These are phyloP conservation scores for Trachelus tabidus DNA, from an alignment of 2,888 invertebrate genomes.

Conservation along the genomic window DNA sequence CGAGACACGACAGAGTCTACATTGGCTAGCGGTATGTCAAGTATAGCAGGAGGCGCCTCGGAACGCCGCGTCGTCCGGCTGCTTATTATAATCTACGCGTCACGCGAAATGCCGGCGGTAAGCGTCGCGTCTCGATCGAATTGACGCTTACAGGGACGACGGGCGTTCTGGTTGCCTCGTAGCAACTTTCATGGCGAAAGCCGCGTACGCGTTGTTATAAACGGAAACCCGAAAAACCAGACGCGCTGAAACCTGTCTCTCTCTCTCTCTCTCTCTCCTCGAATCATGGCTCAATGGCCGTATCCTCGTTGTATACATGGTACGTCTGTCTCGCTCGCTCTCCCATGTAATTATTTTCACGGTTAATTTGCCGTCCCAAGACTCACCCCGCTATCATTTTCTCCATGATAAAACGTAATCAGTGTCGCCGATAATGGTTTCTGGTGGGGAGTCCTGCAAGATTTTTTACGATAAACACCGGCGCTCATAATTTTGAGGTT, in stretches of 20 bases:
- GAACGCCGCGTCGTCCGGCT: not conserved
- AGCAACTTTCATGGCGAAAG: not conserved
- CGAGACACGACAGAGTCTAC: not conserved
- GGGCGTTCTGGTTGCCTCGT: not conserved
- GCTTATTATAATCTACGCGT: not conserved
- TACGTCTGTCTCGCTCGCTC: not conserved
- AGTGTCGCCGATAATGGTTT: not conserved
- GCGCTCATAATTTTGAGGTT: not conserved
- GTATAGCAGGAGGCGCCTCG: conserved; percentile 2
- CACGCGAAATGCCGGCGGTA: not conserved
- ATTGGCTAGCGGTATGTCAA: not conserved
- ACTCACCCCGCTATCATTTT: not conserved
- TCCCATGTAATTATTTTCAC: not conserved
- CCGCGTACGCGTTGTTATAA: not conserved
- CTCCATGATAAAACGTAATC: not conserved
- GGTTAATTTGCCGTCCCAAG: not conserved
- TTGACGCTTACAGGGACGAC: not conserved
- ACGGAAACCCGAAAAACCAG: not conserved
- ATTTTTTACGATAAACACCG: not conserved
- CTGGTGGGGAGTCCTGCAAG: not conserved
- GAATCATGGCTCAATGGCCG: not conserved
- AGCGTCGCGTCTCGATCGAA: not conserved
- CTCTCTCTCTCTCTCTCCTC: not conserved
- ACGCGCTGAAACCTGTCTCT: not conserved
- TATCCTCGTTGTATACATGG: not conserved